Evolutionary conservation across 2,113 vertebrate species (phyloP), one percentile per base, ranked within the genome.

Genomic region (Triplophysa dalaica): DNA sequence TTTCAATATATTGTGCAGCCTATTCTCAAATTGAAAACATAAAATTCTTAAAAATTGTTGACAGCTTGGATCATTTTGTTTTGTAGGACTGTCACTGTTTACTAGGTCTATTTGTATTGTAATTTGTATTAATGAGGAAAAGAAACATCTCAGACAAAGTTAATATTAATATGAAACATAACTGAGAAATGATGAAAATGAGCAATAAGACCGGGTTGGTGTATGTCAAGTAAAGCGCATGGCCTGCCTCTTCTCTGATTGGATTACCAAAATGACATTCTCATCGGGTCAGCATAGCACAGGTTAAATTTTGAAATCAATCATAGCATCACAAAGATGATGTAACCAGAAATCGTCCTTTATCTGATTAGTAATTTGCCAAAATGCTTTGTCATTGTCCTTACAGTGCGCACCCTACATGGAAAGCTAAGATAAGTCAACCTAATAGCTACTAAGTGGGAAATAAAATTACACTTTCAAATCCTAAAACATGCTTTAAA

Each of bases 271-370:
- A 19, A 16, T 26, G 38, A 63, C 22, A 1, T 75, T 61, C 41
- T 43, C 38, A 63, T 26, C 62, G 58, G 72, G 72, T 75, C 72
- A 75, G 58, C 58, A 63, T 41, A 75, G 62, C 56, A 62, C 70
- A 22, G 41, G 56, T 60, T 52, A 73, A 38, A 73, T 41, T 73
- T 73, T 60, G 70, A 72, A 70, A 58, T 72, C 29, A 72, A 72
- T 72, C 19, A 58, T n/a, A 41, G 33, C 52, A 43, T 43, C 43
- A 38, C 7, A 21, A 61, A 45, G 70, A 74, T 74, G 54, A 74
- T 45, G 70, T 22, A 45, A 74, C 54, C n/a, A 19, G 11, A 70
- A 61, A 74, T 22, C 2, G 0, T 58, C 19, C n/a, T 60, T 61
- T 13, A 60, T 74, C 52, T 74, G 11, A 73, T 58, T 41, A 56